These are phyloP conservation scores for Temnothorax longispinosus DNA, from an alignment of 1,140 invertebrate species.

Conservation along the genomic window DNA sequence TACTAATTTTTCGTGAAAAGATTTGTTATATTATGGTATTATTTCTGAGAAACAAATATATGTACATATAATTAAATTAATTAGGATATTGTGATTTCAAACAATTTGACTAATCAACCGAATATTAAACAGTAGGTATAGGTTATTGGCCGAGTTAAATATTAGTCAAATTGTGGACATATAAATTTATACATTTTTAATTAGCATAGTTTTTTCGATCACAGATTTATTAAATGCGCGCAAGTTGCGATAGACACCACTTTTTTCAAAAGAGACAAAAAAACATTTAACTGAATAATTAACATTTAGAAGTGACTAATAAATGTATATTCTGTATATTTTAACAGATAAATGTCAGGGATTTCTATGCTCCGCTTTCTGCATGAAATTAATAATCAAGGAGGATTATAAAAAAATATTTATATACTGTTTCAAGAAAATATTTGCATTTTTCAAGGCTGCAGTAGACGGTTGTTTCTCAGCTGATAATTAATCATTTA, in stretches of 20 bases:
- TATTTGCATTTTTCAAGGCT: not conserved
- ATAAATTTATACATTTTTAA: conserved; percentile 1
- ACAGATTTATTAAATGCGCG: not conserved
- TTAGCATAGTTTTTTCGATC: not conserved
- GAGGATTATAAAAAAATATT: not conserved
- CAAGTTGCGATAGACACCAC: not conserved
- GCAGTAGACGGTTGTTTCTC: not conserved
- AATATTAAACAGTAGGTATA: not conserved
- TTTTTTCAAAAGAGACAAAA: not conserved
- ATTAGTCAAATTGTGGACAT: not conserved
- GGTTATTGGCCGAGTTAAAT: not conserved
- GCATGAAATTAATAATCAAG: not conserved
- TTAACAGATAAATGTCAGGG: not conserved
- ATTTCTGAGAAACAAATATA: not conserved
- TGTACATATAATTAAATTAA: not conserved
- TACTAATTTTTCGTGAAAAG: not conserved
- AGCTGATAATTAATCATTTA: not conserved
- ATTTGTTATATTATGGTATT: not conserved
- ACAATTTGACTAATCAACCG: not conserved
- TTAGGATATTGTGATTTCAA: not conserved
- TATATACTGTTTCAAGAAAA: not conserved
- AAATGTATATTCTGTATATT: not conserved
- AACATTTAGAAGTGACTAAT: not conserved
- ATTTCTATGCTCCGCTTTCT: not conserved
- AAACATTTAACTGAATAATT: not conserved